A percentile compares a stretch with the other conserved stretches of the same genome.
Conservation (phyloP, 2,888 invertebrate species). For the Spisula solida region DNA sequence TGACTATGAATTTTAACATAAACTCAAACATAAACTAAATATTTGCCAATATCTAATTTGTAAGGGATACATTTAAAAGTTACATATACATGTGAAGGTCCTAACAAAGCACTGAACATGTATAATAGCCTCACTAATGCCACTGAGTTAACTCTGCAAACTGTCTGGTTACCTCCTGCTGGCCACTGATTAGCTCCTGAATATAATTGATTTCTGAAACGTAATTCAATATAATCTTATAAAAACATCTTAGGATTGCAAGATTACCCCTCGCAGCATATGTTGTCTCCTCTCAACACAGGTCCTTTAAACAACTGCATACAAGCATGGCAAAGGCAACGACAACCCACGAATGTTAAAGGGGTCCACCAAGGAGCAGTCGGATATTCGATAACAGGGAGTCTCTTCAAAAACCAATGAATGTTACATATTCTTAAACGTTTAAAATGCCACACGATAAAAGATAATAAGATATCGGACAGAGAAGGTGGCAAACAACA, state of each 20-base stretch:
- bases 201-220: constrained; percentile 12
- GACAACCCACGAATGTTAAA: too few species aligned
- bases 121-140: not conserved
- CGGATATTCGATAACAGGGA: not conserved
- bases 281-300: not conserved
- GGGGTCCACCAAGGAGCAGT: not conserved
- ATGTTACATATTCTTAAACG: not conserved
- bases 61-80: too few species aligned
- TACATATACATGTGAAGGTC: too few species aligned
- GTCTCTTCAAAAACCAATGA: not conserved
- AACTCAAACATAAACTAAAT: too few species aligned
- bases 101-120: too few species aligned
- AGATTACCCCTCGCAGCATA: not conserved
- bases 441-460: not conserved
- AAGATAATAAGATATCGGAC: too few species aligned
- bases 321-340: too few species aligned
- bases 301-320: not conserved
- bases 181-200: not conserved
- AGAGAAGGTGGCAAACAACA: too few species aligned
- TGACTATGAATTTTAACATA: too few species aligned
- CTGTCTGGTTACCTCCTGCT: not conserved
- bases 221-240: not conserved
- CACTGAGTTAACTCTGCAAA: not conserved
- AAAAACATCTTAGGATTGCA: too few species aligned
- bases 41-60: too few species aligned